Evolutionary conservation across 2,113 vertebrate species (phyloP).

Genomic region (Elachura formosa): DNA sequence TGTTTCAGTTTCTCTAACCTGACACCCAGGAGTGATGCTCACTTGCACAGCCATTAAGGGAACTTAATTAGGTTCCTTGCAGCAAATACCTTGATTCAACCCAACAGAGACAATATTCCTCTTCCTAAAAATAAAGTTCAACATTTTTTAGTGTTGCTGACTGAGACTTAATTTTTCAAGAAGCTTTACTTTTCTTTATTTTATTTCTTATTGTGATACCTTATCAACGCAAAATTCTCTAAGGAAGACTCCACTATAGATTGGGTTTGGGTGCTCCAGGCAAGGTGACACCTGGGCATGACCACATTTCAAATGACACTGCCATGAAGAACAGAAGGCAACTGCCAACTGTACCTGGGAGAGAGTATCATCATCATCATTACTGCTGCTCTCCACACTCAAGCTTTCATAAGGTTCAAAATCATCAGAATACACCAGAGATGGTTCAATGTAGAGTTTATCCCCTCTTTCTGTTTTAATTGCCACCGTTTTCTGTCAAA

Average conservation of each 20-base stretch:
- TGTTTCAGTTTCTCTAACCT: background rate
- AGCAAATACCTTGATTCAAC: background rate
- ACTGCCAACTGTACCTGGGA: conserved; percentile 58
- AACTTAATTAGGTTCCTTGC: background rate
- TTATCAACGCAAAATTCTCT: background rate
- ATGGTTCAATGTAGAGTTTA: conserved; percentile 75
- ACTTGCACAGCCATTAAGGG: background rate
- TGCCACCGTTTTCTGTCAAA: conserved; percentile 78
- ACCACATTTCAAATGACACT: background rate
- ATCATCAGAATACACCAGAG: conserved; percentile 77
- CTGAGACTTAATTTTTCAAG: background rate
- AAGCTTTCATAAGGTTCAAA: conserved; percentile 78
- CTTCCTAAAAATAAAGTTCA: background rate
- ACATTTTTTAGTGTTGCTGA: background rate
- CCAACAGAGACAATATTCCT: background rate
- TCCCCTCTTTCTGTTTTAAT: conserved; percentile 85
- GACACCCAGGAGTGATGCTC: background rate
- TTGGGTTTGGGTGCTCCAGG: background rate
- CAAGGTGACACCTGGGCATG: rapidly evolving
- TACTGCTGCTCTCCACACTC: conserved; percentile 66
- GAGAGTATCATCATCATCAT: background rate
- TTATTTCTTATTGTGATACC: background rate
- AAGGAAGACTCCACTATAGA: background rate
- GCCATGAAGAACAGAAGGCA: background rate
- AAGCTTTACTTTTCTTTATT: background rate